A percentile compares a stretch with the other conserved stretches of the same genome.
Conservation (phyloP, 2,888 invertebrate genomes). For the Tuta absoluta region DNA sequence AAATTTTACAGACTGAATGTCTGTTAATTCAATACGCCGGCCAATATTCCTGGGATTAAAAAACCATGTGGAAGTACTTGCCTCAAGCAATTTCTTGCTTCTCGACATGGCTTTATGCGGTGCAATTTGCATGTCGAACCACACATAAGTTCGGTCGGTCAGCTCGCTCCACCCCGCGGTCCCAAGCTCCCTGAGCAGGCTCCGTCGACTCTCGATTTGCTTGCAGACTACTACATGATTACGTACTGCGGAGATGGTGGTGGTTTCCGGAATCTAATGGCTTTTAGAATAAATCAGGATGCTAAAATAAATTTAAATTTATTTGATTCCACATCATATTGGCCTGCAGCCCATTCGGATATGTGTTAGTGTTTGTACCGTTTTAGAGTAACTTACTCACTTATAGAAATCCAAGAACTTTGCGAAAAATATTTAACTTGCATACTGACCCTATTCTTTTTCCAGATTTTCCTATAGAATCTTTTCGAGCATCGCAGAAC, state of each 20-base stretch:
- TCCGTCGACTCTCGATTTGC: not conserved
- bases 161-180: no score
- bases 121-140: slow-evolving; percentile 5
- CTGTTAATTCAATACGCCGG: no score
- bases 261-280: not conserved
- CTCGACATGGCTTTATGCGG: slow-evolving; percentile 4
- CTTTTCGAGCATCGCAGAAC: not conserved
- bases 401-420: no score
- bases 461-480: slow-evolving; percentile 8
- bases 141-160: slow-evolving; percentile 4
- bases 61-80: no score
- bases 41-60: no score
- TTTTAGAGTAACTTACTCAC: no score
- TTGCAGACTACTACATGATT: not conserved
- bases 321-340: no score
- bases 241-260: not conserved
- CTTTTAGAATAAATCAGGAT: not conserved
- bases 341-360: no score
- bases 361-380: no score
- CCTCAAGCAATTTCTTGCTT: not conserved
- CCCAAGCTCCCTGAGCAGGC: slow-evolving; percentile 3
- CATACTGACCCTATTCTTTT: not conserved
- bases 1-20: no score
- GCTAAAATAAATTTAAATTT: not conserved
- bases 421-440: not conserved